Evolutionary conservation across 2,113 vertebrate species (phyloP), one percentile per base, ranked within the genome.

Genomic region (Ciconia stormi): DNA sequence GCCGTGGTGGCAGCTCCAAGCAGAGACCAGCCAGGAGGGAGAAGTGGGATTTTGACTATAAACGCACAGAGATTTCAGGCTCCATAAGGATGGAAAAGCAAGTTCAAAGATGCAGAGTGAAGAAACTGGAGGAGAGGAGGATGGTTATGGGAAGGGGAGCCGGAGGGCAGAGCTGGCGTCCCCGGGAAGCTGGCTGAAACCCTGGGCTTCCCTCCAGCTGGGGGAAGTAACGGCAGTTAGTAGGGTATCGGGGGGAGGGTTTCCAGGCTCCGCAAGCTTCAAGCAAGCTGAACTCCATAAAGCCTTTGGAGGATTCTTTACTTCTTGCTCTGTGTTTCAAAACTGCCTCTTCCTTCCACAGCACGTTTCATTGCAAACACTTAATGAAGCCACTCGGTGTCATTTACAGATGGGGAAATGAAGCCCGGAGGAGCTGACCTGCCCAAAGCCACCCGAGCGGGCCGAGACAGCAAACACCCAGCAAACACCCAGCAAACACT

Each of bases 321-420:
- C 7, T 91, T 40, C 52, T 62, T 25, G 21, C 23, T 49, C 34
- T 5, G 5, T 16, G 25, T 58, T 93, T 56, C 40, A 36, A 69
- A 89, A 36, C 29, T 25, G 18, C 49, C 62, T 52, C 58, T 52
- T 52, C 46, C 36, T 47, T 46, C 47, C 26, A 4, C 65, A 16
- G 32, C 3, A 0, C 9, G 14, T n/a, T 76, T 27, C 58, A 30
- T 1, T 8, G 13, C 59, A 69, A 80, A 55, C 46, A 6, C 40
- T 16, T 38, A 19, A 42, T 2, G 7, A 44, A 59, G 67, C 47
- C 3, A 8, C 32, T 42, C 15, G 0, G 49, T 6, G 36, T 58
- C 49, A 19, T 16, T 19, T 23, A 11, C 23, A 58, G 67, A 11
- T 9, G 59, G 67, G 81, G 94, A 91, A 94, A 84, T 40, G 67